Percentiles rank a stretch among this genome's conserved stretches.
These are phyloP conservation scores for Drosophila navojoa DNA, from an alignment of 1,140 invertebrate genomes.

Conservation along the genomic window DNA sequence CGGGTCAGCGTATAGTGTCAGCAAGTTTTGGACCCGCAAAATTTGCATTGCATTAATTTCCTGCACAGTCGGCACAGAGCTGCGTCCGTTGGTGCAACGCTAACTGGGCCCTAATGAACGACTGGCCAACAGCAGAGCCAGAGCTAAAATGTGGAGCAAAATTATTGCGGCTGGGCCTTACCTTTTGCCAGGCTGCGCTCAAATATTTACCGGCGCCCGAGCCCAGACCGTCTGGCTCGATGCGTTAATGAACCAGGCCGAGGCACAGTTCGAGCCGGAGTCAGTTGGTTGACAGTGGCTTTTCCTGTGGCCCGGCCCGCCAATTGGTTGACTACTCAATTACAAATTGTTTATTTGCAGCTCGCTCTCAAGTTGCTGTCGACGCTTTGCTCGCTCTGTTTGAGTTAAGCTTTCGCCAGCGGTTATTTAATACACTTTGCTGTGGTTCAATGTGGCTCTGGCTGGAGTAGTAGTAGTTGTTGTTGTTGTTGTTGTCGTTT, in stretches of 20 bases:
- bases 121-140: conserved; percentile 17
- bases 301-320: neutral
- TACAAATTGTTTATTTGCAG: conserved; percentile 58
- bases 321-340: conserved; percentile 61
- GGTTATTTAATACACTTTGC: conserved; percentile 78
- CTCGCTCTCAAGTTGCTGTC: conserved; percentile 41
- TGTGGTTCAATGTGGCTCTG: conserved; percentile 21
- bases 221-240: neutral
- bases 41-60: conserved; percentile 60
- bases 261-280: neutral
- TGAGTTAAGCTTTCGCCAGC: conserved; percentile 73
- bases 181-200: conserved; percentile 2
- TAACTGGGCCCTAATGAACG: conserved; percentile 31
- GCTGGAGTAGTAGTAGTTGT: too few relatives aligned
- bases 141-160: conserved; percentile 22
- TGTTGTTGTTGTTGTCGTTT: neutral
- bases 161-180: conserved; percentile 3
- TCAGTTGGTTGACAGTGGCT: neutral
- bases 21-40: conserved; percentile 58
- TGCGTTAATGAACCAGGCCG: conserved; percentile 54
- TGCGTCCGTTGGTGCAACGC: neutral
- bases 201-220: conserved; percentile 12
- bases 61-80: neutral
- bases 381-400: conserved; percentile 45
- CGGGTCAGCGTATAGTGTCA: conserved; percentile 76